Evolutionary conservation across 2,888 invertebrate species (phyloP), one percentile per base, ranked within the genome.

Genomic region (Acanthosepion esculentum): DNA sequence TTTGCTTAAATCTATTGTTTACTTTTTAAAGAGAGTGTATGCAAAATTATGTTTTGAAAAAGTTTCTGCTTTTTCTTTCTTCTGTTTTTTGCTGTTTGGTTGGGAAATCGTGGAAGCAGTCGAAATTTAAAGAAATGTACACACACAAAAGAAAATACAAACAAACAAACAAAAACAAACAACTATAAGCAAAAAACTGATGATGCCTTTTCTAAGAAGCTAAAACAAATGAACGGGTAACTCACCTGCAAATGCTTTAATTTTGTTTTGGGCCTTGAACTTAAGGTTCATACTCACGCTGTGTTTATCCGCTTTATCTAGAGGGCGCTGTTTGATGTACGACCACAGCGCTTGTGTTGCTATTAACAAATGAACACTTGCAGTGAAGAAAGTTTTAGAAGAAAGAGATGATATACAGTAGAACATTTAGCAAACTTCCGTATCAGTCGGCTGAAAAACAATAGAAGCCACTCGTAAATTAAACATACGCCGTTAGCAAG

Each of bases 261-360:
- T 78, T 78, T 33, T 78, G 18, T 78, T 78, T 59, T 12, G n/a
- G 12, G n/a, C n/a, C 33, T n/a, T 78, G 78, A 78, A 78, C 33
- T 12, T 10, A 78, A 78, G 78, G n/a, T 78, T n/a, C 33, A 78
- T n/a, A 4, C n/a, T 33, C 15, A 78, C n/a, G 78, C 78, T 33
- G 10, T 78, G 78, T 78, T 78, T n/a, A 78, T 18, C 18, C 33
- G 78, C 33, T 12, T n/a, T 33, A 78, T 18, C 78, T 15, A 78
- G 78, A 78, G 78, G 78, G 78, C 78, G 78, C n/a, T 78, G 78
- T 78, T 78, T 78, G 78, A 78, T 78, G n/a, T 78, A 78, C n/a
- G n/a, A 78, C 78, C n/a, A 78, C 78, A 78, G 78, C n/a, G 78
- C 12, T 78, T 78, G 78, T 33, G 78, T 33, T 78, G 78, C 12